These are phyloP conservation scores for Monomorium pharaonis DNA, from an alignment of 1,140 invertebrate species.

Conservation along the genomic window DNA sequence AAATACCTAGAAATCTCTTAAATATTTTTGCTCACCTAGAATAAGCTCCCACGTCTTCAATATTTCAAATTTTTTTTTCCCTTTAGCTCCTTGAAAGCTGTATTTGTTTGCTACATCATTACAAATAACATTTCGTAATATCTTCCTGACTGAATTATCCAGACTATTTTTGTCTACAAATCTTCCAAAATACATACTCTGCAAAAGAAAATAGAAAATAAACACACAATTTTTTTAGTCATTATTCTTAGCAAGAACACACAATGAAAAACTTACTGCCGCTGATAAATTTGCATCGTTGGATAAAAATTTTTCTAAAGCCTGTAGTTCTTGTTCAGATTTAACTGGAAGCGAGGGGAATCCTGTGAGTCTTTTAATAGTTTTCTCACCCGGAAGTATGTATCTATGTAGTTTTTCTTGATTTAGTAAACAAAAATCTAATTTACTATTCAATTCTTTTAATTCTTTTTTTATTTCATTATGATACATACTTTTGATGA, in stretches of 20 bases:
- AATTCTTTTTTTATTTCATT: neutral
- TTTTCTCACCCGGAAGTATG: neutral
- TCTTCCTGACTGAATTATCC: too few species aligned
- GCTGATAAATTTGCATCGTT: neutral
- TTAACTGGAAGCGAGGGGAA: neutral
- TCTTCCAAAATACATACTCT: neutral
- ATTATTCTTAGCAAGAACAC: neutral
- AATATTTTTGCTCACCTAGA: neutral
- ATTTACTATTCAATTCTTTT: neutral
- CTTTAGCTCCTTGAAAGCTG: neutral
- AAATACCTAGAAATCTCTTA: neutral
- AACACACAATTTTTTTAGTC: neutral
- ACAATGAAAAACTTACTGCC: neutral
- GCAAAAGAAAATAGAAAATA: neutral
- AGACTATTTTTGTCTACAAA: neutral
- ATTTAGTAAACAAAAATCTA: neutral
- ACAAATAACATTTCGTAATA: neutral
- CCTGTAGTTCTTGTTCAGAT: neutral
- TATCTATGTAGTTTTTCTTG: neutral
- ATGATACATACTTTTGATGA: neutral
- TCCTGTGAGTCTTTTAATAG: neutral
- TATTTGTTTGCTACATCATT: neutral
- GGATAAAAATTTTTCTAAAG: neutral
- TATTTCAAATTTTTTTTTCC: neutral
- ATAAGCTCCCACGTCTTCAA: neutral